A percentile compares a stretch with the other conserved stretches of the same genome.
Evolutionary conservation across 2,797 vertebrate genomes (phyloP).

Genomic region (Neomorphus geoffroyi): DNA sequence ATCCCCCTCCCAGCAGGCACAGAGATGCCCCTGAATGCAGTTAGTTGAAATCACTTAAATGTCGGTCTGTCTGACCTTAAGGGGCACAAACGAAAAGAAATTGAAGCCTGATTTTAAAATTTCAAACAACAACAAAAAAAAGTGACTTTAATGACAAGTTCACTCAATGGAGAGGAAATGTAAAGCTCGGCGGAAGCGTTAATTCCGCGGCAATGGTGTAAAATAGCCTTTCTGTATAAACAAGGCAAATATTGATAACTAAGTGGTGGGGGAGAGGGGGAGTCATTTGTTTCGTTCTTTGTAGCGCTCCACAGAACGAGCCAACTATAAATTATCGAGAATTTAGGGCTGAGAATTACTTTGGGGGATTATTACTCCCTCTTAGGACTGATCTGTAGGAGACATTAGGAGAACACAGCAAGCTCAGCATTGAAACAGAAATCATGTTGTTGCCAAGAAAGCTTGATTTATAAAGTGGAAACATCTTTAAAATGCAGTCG

Average conservation of each 20-base stretch:
- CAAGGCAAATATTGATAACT: conserved; percentile 52
- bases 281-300: conserved; percentile 43
- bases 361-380: conserved; percentile 67
- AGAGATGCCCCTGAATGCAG: conserved; percentile 39
- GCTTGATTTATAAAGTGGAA: conserved; percentile 85
- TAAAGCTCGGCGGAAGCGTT: conserved; percentile 50
- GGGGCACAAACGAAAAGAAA: conserved; percentile 49
- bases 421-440: conserved; percentile 50
- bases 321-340: conserved; percentile 66
- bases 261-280: neutral
- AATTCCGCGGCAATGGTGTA: conserved; percentile 41
- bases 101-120: conserved; percentile 29
- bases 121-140: conserved; percentile 8
- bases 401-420: conserved; percentile 46
- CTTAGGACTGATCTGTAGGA: conserved; percentile 64
- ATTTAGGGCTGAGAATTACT: conserved; percentile 68
- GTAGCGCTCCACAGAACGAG: conserved; percentile 37
- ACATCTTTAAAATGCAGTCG: conserved; percentile 81
- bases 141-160: conserved; percentile 52
- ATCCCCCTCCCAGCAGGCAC: conserved; percentile 61
- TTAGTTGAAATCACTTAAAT: conserved; percentile 10
- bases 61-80: conserved; percentile 46
- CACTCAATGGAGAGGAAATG: conserved; percentile 50
- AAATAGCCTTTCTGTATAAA: conserved; percentile 48
- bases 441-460: conserved; percentile 73